Evolutionary conservation across 2,888 invertebrate species (phyloP).

Genomic region (Metallyticus violacea): DNA sequence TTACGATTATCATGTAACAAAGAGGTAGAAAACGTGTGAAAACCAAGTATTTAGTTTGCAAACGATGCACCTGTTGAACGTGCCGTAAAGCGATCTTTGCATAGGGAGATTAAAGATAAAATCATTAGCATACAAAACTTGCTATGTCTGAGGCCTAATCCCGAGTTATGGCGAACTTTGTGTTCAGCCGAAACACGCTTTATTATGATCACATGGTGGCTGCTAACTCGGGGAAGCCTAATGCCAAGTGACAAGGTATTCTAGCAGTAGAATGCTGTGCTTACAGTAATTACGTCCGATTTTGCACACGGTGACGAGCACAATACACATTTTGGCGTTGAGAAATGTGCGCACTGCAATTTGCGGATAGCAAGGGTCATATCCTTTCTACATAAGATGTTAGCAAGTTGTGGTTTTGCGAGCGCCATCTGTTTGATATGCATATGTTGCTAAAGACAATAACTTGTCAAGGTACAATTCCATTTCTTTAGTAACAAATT

Average conservation of each 20-base stretch:
- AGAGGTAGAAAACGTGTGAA: background rate
- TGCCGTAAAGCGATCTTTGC: conserved; percentile 1
- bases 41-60: background rate
- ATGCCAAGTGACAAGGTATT: background rate
- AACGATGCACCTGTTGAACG: conserved; percentile 5
- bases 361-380: background rate
- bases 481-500: no score
- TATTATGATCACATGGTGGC: background rate
- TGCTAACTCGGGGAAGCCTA: no score
- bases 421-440: no score
- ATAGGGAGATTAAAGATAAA: background rate
- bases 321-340: no score
- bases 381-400: no score
- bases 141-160: background rate
- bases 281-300: background rate
- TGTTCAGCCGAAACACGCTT: background rate
- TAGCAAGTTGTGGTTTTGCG: no score
- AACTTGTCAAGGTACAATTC: no score
- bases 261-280: background rate
- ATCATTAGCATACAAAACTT: background rate
- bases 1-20: background rate
- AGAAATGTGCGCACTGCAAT: background rate
- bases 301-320: background rate
- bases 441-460: no score
- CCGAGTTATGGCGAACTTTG: background rate